Evolutionary conservation across 2,888 invertebrate genomes (phyloP), one percentile per base, ranked within the genome.

Genomic region (Willowsia nigromaculata): DNA sequence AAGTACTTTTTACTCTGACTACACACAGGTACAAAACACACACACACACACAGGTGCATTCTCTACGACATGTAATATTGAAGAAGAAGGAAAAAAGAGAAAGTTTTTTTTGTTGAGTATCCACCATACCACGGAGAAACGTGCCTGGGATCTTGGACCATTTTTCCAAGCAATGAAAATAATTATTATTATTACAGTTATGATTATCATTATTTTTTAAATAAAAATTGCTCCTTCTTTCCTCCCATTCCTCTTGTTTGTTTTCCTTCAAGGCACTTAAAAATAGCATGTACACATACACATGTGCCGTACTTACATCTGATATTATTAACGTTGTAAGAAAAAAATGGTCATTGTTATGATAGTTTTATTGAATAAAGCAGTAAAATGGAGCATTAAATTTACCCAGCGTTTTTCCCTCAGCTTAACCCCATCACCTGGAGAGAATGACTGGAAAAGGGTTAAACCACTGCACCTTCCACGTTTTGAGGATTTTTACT

Each of bases 361-460:
- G 37, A 5, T 33, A n/a, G 43, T 13, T 43, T 43, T 43, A 9
- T 43, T 43, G 43, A 43, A 43, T 43, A 43, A n/a, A 4, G 37
- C 43, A 43, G 43, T 43, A 3, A 53, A 53, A 22, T 25, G 6
- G 18, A 56, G n/a, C 80, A 80, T 80, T 80, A 80, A 78, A 53
- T 50, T 78, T 78, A 78, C 78, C 15, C 15, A 11, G 7, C 11
- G 18, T 53, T 53, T 5, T 1, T n/a, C 9, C 18, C 22, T 30
- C 1, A 53, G 80, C 62, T 81, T 81, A 81, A 81, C 81, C 62
- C 62, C 11, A 15, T 78, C 53, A 13, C n/a, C n/a, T n/a, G 1
- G 50, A 18, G 6, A 3, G 30, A 50, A n/a, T 5, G 22, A 50
- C 22, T n/a, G n/a, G 22, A 22, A 59, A 59, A 59, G 27, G 27